Conservation (phyloP, 2,113 vertebrate species). For the Lepisosteus oculatus region DNA sequence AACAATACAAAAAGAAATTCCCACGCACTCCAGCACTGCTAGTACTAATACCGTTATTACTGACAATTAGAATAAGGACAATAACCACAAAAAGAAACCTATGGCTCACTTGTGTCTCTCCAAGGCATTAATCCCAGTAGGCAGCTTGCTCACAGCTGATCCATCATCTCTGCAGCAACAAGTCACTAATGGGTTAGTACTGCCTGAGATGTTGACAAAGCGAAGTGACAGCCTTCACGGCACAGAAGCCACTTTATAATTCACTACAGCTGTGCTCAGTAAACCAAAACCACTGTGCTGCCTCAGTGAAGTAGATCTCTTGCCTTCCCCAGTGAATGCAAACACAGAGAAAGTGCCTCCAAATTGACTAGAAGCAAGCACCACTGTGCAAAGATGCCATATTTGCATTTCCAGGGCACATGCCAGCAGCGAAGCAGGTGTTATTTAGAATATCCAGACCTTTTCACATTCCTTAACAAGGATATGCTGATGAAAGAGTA, state of each 20-base stretch:
- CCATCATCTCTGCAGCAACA: background rate
- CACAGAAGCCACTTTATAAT: background rate
- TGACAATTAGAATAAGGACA: background rate
- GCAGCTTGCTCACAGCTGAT: constrained; percentile 1
- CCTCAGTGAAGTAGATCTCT: background rate
- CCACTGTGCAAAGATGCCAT: background rate
- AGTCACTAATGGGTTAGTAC: constrained; percentile 4
- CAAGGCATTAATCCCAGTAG: constrained; percentile 11
- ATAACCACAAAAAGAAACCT: background rate
- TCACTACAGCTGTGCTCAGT: background rate
- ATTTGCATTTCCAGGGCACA: background rate
- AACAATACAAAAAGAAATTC: no score
- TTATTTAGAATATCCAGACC: background rate
- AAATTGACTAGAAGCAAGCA: background rate
- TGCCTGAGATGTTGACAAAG: constrained; percentile 7
- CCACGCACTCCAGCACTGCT: background rate
- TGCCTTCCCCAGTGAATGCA: background rate
- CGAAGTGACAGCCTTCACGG: background rate
- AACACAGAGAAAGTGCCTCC: background rate
- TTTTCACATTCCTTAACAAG: no score
- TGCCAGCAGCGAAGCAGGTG: background rate
- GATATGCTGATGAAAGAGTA: no score
- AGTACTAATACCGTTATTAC: background rate
- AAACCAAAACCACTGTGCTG: background rate
- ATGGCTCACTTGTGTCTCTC: background rate